Evolutionary conservation across 2,797 vertebrate species (phyloP).

Genomic region (Brachyalestes nurse): DNA sequence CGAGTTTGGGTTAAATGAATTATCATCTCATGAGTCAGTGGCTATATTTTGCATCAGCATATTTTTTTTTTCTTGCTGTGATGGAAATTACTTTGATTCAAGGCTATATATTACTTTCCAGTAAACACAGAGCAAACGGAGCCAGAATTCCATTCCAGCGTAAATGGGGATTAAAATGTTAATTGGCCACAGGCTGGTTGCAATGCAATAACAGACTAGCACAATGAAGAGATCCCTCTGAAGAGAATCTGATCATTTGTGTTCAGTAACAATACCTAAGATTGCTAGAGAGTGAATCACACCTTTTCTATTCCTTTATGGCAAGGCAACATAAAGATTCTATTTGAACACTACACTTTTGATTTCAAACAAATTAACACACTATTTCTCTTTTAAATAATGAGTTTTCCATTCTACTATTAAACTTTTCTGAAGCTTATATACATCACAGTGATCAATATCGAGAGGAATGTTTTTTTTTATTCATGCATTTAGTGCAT

Average conservation of each 20-base stretch:
- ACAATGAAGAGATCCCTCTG: slow-evolving; percentile 23
- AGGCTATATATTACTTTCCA: slow-evolving; percentile 30
- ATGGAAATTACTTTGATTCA: slow-evolving; percentile 13
- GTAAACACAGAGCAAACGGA: slow-evolving; percentile 26
- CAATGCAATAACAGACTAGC: slow-evolving; percentile 25
- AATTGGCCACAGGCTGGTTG: slow-evolving; percentile 23
- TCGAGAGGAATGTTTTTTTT: too few species aligned
- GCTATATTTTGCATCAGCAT: slow-evolving; percentile 56
- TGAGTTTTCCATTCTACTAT: background rate
- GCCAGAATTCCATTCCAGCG: background rate
- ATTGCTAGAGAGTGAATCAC: slow-evolving; percentile 4
- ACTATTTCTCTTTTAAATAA: background rate
- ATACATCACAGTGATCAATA: too few species aligned
- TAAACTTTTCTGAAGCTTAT: background rate
- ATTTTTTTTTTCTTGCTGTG: slow-evolving; percentile 51
- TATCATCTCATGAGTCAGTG: slow-evolving; percentile 57
- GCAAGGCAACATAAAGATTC: background rate
- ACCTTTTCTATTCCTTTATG: slow-evolving; percentile 9
- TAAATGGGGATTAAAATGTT: slow-evolving; percentile 44
- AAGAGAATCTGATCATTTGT: slow-evolving; percentile 10
- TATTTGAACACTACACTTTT: background rate
- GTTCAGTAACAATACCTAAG: slow-evolving; percentile 26
- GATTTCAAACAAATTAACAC: background rate
- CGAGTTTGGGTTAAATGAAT: slow-evolving; percentile 70
- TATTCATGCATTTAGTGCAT: too few species aligned